A percentile compares a stretch with the other conserved stretches of the same genome.
Conservation (phyloP, 2,888 invertebrate species). For the Cremastinae sp. region DNA sequence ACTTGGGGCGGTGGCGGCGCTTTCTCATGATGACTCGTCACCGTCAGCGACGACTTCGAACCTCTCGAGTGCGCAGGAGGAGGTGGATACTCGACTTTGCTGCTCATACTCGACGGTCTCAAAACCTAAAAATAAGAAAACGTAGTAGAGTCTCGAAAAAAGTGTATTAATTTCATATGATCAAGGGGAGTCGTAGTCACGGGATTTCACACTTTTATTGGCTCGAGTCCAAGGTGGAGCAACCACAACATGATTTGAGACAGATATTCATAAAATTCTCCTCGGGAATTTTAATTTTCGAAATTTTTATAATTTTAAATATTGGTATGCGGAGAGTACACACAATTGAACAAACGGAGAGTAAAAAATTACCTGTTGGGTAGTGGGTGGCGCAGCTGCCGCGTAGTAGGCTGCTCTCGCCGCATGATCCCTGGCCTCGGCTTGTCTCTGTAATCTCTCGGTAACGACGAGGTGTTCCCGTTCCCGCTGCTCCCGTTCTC, state of each 20-base stretch:
- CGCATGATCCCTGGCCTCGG: slow-evolving; percentile 76
- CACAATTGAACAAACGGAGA: no score
- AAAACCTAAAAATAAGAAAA: slow-evolving; percentile 68
- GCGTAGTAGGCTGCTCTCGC: slow-evolving; percentile 82
- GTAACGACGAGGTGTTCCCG: slow-evolving; percentile 74
- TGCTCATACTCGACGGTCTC: slow-evolving; percentile 76
- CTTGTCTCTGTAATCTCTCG: slow-evolving; percentile 76
- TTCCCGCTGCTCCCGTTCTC: slow-evolving; percentile 63
- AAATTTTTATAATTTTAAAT: no score
- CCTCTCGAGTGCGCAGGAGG: slow-evolving; percentile 81
- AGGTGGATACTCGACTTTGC: slow-evolving; percentile 78
- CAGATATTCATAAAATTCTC: no score
- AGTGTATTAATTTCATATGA: not conserved
- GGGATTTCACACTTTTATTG: no score
- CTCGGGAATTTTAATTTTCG: no score
- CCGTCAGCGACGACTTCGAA: slow-evolving; percentile 77
- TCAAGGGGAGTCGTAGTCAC: no score
- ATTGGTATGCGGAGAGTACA: no score
- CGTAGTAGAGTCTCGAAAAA: not conserved
- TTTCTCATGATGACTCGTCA: slow-evolving; percentile 76
- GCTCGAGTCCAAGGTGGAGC: no score
- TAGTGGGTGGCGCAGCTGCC: slow-evolving; percentile 75
- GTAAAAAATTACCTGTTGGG: slow-evolving; percentile 73
- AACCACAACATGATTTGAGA: no score
- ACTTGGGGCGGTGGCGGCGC: slow-evolving; percentile 60